These are phyloP conservation scores for Tiliqua scincoides DNA, from an alignment of 2,113 vertebrate species.

Conservation along the genomic window DNA sequence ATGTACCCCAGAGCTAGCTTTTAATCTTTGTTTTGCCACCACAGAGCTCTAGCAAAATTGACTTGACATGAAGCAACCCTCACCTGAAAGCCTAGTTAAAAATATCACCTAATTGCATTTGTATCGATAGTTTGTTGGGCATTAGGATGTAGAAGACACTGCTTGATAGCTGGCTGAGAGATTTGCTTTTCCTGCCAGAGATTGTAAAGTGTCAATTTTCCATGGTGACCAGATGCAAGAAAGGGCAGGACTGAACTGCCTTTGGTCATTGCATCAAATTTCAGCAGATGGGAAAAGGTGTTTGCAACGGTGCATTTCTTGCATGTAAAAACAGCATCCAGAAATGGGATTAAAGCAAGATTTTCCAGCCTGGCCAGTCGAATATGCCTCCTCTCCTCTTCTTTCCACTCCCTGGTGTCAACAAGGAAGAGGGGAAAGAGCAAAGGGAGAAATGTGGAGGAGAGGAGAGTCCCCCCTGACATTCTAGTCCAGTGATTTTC, in stretches of 20 bases:
- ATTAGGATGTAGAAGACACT: background rate
- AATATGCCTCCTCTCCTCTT: too few species aligned
- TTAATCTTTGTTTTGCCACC: slow-evolving; percentile 3
- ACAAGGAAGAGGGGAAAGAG: too few species aligned
- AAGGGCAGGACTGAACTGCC: background rate
- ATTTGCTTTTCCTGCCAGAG: background rate
- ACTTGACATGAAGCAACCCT: background rate
- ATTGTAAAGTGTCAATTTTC: too few species aligned
- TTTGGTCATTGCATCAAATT: too few species aligned
- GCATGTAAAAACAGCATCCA: background rate
- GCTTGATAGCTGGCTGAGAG: background rate
- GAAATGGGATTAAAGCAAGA: background rate
- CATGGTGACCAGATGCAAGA: background rate
- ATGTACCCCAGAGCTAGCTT: background rate
- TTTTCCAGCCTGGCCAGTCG: too few species aligned
- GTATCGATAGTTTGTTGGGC: slow-evolving; percentile 24
- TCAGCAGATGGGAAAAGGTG: too few species aligned
- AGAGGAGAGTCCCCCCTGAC: too few species aligned
- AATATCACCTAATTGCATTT: slow-evolving; percentile 35
- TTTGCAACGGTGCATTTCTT: too few species aligned
- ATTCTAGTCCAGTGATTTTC: too few species aligned
- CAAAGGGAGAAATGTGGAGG: too few species aligned
- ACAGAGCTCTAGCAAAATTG: background rate
- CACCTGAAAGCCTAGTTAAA: slow-evolving; percentile 24
- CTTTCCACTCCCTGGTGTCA: too few species aligned